These are phyloP conservation scores for Beroe forskalii DNA, from an alignment of 37 sponge, comb jelly and placozoan genomes.

Conservation along the genomic window DNA sequence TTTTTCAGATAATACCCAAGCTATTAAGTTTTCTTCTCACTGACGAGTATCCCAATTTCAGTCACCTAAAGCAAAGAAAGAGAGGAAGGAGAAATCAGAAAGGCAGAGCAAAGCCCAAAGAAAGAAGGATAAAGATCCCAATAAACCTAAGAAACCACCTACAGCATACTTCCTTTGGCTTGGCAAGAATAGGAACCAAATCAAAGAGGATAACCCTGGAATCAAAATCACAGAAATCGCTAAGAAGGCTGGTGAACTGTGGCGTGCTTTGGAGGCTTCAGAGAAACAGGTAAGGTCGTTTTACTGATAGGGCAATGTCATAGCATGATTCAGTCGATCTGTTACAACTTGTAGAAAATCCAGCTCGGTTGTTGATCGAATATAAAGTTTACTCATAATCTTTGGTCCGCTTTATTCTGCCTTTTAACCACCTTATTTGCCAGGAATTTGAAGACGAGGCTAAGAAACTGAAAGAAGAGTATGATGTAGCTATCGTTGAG, in stretches of 20 bases:
- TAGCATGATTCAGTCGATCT: too few species aligned
- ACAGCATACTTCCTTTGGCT: constrained; percentile 93
- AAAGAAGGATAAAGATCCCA: constrained; percentile 79
- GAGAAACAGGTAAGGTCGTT: constrained; percentile 79
- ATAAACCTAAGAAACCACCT: constrained; percentile 86
- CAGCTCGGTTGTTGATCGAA: too few species aligned
- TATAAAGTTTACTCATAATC: too few species aligned
- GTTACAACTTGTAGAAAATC: too few species aligned
- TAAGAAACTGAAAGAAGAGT: constrained; percentile 67
- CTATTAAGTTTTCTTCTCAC: too few species aligned
- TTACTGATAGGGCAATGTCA: too few species aligned
- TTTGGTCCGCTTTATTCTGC: too few species aligned
- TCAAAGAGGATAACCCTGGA: constrained; percentile 78
- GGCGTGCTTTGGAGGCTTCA: constrained; percentile 71
- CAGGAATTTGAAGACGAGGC: constrained; percentile 77
- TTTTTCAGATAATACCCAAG: too few species aligned
- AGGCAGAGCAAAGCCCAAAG: constrained; percentile 25
- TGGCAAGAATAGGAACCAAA: constrained; percentile 69
- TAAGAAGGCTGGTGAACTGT: constrained; percentile 85
- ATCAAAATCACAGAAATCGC: constrained; percentile 74
- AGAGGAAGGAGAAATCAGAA: constrained; percentile 48
- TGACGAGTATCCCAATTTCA: too few species aligned
- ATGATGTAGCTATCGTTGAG: constrained; percentile 70
- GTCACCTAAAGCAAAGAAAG: constrained; percentile 67
- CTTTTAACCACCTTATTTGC: too few species aligned